Base-by-base conservation (phyloP, 2,113 vertebrate species). In the Chaetodon auriga region DNA sequence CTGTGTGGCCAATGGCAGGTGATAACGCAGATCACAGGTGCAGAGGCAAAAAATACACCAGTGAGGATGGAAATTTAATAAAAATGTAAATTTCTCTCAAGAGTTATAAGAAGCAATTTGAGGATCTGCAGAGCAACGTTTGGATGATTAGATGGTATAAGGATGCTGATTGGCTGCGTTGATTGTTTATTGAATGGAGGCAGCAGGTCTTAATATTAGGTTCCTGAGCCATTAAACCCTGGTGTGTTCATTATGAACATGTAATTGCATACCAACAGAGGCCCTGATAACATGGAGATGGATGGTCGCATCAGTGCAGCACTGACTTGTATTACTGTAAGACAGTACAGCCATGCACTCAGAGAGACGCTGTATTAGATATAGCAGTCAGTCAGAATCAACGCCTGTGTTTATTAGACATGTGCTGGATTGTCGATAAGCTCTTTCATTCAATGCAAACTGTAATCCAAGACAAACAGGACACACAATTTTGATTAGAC, bases 1-100 rank as follows among this genome's bases (percentile, higher is more conserved):
- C 70, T 72, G 48, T 4, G 7, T 61, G 54, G 36, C 19, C 19
- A 35, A 49, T 6, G 11, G 8, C 36, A 64, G 7, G 38, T 16
- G 16, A 77, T 48, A 7, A 54, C 41, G 45, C 2, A 45, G 72
- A 84, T 78, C 60, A 68, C 63, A 85, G 43, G 73, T 81, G 64
- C 64, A 69, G 16, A 70, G 30, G 10, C 4, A 45, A 73, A 60
- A 62, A 55, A 72, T 21, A 23, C 13, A 45, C 55, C 66, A 45
- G 62, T 48, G 69, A 73, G 68, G n/a, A 71, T 75, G 54, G 62
- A 84, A 86, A 84, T 82, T 74, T 71, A 65, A 82, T 86, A 78
- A 86, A 90, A 84, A 88, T 86, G 72, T 46, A 65, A 90, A 89
- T 87, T 82, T 74, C 51, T 70, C 75, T 83, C 49, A 58, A 62